Base-by-base conservation (phyloP, 2,888 invertebrate species). In the Aspidiotus rigidus region DNA sequence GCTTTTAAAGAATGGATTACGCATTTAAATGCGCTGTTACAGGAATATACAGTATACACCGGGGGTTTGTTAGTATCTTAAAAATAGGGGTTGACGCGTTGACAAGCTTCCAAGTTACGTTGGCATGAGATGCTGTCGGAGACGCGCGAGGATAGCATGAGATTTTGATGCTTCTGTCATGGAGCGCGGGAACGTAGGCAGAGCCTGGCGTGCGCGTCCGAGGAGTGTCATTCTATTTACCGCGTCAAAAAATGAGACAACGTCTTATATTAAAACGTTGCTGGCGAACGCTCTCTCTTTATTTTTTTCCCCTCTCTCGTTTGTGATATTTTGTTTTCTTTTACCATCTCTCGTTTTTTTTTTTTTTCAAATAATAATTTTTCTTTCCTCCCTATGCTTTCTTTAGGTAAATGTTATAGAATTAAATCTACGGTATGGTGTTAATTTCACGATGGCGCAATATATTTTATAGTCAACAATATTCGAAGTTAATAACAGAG, bases 31-130 rank as follows among this genome's bases (percentile, higher is more conserved):
- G 67, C 67, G 67, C 59, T 67, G 67, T 67, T 67, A 67, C 2
- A 28, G 2, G 67, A 59, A 67, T 67, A 67, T 67, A 67, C 67
- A 59, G 44, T 59, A 53, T 28, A 28, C 28, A 28, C 28, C 28
- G 67, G 28, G 67, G 67, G 67, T 67, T 67, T 67, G 67, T 67
- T 67, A 67, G 67, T 67, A 67, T 67, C 67, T 67, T 59, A 60
- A 67, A 67, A 67, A 59, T 67, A 67, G 67, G 67, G 67, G 67
- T 67, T 67, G 67, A 67, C 67, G 67, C 67, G 69, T 69, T 69
- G 69, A 69, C 69, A 69, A 69, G 62, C 63, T 69, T 69, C 69
- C 69, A 69, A 69, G 62, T 69, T 69, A 69, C 69, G 57, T 69
- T 69, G 69, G 69, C 69, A 69, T 69, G 62, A 70, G 70, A 71